phyloP scores from a whole-genome alignment of 2,888 invertebrate genomes.

The Cryptus armator region DNA sequence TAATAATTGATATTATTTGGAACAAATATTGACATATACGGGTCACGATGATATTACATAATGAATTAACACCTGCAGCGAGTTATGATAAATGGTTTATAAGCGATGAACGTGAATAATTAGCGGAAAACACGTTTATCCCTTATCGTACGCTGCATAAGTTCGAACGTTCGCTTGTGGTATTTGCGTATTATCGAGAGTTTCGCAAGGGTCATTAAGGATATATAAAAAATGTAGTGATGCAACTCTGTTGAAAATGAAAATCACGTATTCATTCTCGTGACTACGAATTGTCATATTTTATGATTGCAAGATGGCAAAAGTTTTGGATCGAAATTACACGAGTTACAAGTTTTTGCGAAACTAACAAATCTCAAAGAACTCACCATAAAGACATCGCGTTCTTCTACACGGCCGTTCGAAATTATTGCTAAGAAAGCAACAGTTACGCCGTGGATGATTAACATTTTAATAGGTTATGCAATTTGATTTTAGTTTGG shows the following conservation, averaged over 20 bases:
- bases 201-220: background rate
- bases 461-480: too few species aligned
- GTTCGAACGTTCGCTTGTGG: background rate
- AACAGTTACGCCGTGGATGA: too few species aligned
- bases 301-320: background rate
- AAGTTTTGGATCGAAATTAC: background rate
- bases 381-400: too few species aligned
- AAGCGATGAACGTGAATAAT: background rate
- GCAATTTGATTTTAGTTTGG: too few species aligned
- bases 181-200: background rate
- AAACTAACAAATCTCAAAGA: too few species aligned
- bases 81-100: background rate
- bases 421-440: too few species aligned
- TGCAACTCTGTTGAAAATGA: background rate
- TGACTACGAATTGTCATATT: background rate
- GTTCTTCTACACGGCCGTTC: too few species aligned
- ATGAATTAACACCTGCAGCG: background rate
- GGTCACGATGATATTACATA: background rate
- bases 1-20: background rate
- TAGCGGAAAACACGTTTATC: constrained; percentile 1
- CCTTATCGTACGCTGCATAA: background rate
- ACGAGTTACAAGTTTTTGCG: background rate
- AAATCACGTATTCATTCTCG: background rate
- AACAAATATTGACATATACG: background rate
- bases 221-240: background rate